Evolutionary conservation across 2,888 invertebrate genomes (phyloP).

Genomic region (Lysandra bellargus): DNA sequence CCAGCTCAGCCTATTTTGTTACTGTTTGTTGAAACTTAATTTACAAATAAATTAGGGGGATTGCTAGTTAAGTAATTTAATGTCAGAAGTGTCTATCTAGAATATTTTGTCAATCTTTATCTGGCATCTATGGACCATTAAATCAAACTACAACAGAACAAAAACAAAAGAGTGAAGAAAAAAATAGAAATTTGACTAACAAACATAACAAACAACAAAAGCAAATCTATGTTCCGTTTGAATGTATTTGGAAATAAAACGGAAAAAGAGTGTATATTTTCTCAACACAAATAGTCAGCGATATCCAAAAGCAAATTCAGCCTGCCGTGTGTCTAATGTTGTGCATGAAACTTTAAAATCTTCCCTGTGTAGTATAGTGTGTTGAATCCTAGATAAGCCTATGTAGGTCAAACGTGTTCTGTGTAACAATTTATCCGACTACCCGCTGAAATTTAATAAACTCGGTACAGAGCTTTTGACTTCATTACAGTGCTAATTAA

Average conservation of each 20-base stretch:
- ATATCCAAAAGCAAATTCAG: slow-evolving; percentile 28
- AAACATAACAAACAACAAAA: background rate
- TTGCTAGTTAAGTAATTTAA: background rate
- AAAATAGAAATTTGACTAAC: background rate
- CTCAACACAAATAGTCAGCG: background rate
- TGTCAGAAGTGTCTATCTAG: background rate
- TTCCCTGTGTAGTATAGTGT: slow-evolving; percentile 27
- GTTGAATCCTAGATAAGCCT: slow-evolving; percentile 31
- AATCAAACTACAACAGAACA: background rate
- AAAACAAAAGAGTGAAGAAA: background rate
- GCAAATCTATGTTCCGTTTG: slow-evolving; percentile 5
- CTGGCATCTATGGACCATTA: too few relatives aligned
- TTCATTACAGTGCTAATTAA: slow-evolving; percentile 25
- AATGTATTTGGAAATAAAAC: background rate
- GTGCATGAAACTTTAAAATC: slow-evolving; percentile 37
- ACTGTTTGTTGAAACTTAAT: background rate
- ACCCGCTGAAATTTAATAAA: slow-evolving; percentile 36
- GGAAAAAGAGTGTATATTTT: slow-evolving; percentile 1
- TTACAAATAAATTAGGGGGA: background rate
- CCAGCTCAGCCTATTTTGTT: background rate
- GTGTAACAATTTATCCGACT: slow-evolving; percentile 42
- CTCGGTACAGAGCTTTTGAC: slow-evolving; percentile 25
- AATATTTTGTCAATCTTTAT: too few relatives aligned
- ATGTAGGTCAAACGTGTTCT: slow-evolving; percentile 45
- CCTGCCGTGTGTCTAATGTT: slow-evolving; percentile 9